Conservation (phyloP, 2,888 invertebrate species). For the Sarcophaga rosellei region DNA sequence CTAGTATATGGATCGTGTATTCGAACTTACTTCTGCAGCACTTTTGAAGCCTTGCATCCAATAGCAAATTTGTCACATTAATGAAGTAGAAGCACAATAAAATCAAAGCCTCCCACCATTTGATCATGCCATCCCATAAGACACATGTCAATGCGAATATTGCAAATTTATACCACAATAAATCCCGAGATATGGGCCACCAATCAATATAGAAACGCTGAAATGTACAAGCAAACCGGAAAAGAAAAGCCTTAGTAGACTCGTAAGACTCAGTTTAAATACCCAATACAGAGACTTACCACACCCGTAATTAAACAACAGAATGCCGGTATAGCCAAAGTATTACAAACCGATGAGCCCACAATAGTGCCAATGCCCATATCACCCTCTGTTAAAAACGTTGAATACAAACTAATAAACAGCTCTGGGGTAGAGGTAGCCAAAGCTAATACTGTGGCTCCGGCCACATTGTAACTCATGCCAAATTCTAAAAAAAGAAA, state of each 20-base stretch:
- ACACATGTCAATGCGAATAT: slow-evolving; percentile 90
- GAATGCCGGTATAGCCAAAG: slow-evolving; percentile 90
- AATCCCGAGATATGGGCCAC: slow-evolving; percentile 92
- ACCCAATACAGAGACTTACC: slow-evolving; percentile 82
- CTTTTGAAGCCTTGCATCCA: slow-evolving; percentile 42
- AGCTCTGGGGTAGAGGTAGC: slow-evolving; percentile 95
- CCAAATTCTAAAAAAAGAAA: slow-evolving; percentile 83
- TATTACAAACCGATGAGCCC: slow-evolving; percentile 92
- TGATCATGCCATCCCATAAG: slow-evolving; percentile 90
- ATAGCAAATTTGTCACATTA: slow-evolving; percentile 83
- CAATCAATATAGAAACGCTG: slow-evolving; percentile 91
- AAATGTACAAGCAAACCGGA: slow-evolving; percentile 64
- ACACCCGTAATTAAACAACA: slow-evolving; percentile 89
- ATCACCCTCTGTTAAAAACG: slow-evolving; percentile 91
- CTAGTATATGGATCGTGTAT: no score
- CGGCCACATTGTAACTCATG: slow-evolving; percentile 93
- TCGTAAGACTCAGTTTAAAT: slow-evolving; percentile 24
- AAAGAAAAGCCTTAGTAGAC: slow-evolving; percentile 2
- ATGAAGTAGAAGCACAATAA: slow-evolving; percentile 89
- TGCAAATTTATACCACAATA: slow-evolving; percentile 89
- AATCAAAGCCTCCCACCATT: slow-evolving; percentile 91
- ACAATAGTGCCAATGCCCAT: slow-evolving; percentile 92
- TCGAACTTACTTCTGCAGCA: slow-evolving; percentile 16
- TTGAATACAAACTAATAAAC: slow-evolving; percentile 93
- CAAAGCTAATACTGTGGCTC: slow-evolving; percentile 97